Evolutionary conservation across 2,888 invertebrate genomes (phyloP), one percentile per base, ranked within the genome.

Genomic region (Aproaerema taeniolella): DNA sequence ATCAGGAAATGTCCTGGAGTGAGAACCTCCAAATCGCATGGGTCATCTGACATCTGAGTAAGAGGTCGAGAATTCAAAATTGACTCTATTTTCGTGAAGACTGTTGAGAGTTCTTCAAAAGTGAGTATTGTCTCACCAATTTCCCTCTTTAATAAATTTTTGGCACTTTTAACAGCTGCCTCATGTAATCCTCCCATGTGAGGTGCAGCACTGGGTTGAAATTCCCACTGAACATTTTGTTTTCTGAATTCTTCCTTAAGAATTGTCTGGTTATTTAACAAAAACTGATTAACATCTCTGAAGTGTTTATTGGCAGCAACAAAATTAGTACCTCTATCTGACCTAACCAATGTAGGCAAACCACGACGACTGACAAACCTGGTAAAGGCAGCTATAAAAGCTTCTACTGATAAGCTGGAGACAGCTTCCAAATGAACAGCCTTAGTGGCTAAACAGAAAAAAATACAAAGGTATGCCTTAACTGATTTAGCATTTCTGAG

Each of bases 21-120:
- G 3, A 43, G 38, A 1, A 33, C 38, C 16, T 44, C 42, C 5
- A 45, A 17, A 26, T 55, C 28, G 56, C 56, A 16, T 53, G 52
- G 67, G 62, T 68, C 46, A 58, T 66, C 41, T 7, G 39, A 38
- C 17, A 42, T 13, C 7, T 43, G 40, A 29, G 33, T 34, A 7
- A 47, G 31, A 6, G 47, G 47, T 9, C 47, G 31, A 2, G 39
- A 47, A 20, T 47, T 47, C 6, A 47, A 30, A 3, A 33, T 13
- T 12, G 33, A 5, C 13, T 30, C 39, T 6, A 40, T 17, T 26
- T 38, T 34, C 12, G 33, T 28, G n/a, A 43, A 40, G 3, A 43
- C 25, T 1, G 40, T 44, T 2, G 30, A 15, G 5, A 44, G 20
- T 11, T 44, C 43, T 12, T 44, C 43, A 12, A 24, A 33, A 1